Evolutionary conservation across 1,140 invertebrate genomes (phyloP), one percentile per base, ranked within the genome.

Genomic region (Drosophila nigrodunni): DNA sequence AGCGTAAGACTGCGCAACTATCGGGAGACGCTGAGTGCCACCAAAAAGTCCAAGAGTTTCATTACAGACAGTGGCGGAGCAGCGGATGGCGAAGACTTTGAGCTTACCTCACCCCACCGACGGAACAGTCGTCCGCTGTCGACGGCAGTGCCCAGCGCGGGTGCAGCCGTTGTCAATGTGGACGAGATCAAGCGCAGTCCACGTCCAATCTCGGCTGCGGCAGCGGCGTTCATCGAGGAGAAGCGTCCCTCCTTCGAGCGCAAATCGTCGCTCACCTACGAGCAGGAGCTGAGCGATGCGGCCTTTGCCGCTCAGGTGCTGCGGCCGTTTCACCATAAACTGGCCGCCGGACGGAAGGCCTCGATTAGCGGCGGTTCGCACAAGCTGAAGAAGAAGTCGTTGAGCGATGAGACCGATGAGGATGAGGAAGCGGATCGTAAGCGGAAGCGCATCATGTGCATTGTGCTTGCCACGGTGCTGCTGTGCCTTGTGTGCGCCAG

Each of bases 401-500:
- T 90, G 13, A 90, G 89, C 76, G 91, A 93, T 74, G 83, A 93
- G 37, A 79, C 92, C 69, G 92, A 92, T 54, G 92, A 92, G 52
- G 92, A 93, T 57, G 85, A 92, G 57, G 93, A 93, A 62, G 92
- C 93, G 68, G 94, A 95, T 59, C 93, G 94, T n/a, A 93, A 95
- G 39, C 93, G 95, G 57, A 94, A 94, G 43, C 94, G 94, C 62
- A 94, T 95, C 77, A 95, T 95, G 37, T 94, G 94, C 76, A 94
- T 95, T 62, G 94, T 96, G 15, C 93, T 95, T 46, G 86, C 83
- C 52, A 94, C 94, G 3, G 95, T 95, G 13, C 95, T 96, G 92
- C 91, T 96, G 82, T 95, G 95, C 81, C 93, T 96, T 73, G 94
- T 95, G 46, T 93, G 94, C 69, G 94, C 95, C 37, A 95, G 95